Conservation (phyloP, 1,140 invertebrate genomes). For the Dinoponera quadriceps region DNA sequence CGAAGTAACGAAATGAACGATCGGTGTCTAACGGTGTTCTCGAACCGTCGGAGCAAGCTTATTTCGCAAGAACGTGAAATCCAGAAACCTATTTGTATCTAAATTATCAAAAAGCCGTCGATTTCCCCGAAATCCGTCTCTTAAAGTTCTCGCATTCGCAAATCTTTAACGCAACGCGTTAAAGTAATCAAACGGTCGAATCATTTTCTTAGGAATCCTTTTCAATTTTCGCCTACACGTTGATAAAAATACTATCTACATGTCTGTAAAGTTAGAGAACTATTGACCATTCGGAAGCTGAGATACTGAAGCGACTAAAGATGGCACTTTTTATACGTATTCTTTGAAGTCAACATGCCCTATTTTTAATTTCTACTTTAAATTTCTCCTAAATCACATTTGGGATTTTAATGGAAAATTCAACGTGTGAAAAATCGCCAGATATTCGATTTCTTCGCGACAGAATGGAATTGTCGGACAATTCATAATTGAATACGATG, state of each 20-base stretch:
- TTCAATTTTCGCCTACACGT: too few relatives aligned
- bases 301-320: too few relatives aligned
- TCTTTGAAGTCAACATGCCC: too few relatives aligned
- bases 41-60: neutral
- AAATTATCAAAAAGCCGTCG: neutral
- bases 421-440: neutral
- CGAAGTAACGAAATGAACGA: slow-evolving; percentile 9
- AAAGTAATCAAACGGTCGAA: too few relatives aligned
- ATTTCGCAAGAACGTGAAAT: neutral
- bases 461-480: neutral
- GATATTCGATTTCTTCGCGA: neutral
- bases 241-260: too few relatives aligned
- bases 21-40: neutral
- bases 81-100: neutral
- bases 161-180: neutral
- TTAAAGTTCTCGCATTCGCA: neutral
- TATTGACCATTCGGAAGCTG: too few relatives aligned
- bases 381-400: too few relatives aligned
- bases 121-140: neutral
- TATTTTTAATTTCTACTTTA: too few relatives aligned
- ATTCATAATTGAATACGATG: neutral
- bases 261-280: too few relatives aligned
- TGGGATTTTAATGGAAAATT: too few relatives aligned
- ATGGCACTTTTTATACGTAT: too few relatives aligned
- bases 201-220: too few relatives aligned